Percentiles rank a stretch among this genome's conserved stretches.
Conservation (phyloP, 2,888 invertebrate genomes). For the Xestia sexstrigata region DNA sequence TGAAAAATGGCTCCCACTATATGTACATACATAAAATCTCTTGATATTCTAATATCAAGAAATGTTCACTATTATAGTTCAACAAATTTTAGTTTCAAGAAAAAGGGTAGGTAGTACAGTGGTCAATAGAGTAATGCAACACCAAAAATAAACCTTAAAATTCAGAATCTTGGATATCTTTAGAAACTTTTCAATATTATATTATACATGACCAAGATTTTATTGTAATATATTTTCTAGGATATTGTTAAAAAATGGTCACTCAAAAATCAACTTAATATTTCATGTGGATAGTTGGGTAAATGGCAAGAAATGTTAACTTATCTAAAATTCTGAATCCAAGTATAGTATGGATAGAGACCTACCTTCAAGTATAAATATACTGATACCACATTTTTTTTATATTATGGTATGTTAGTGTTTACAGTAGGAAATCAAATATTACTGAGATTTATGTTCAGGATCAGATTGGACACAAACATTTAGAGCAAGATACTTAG, state of each 20-base stretch:
- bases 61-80: neutral
- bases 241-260: neutral
- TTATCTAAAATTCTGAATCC: conserved; percentile 40
- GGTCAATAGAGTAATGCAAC: conserved; percentile 1
- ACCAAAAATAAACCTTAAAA: conserved; percentile 2
- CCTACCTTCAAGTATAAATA: conserved; percentile 22
- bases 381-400: neutral
- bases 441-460: conserved; percentile 17
- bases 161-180: conserved; percentile 32
- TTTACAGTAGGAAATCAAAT: conserved; percentile 27
- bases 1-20: neutral
- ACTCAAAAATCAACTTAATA: neutral
- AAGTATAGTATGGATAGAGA: conserved; percentile 57
- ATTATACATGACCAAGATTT: neutral
- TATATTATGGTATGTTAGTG: conserved; percentile 5
- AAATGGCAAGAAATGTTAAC: neutral
- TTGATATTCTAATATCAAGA: neutral
- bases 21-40: neutral
- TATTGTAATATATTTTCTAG: no score
- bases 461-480: conserved; percentile 4
- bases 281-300: neutral
- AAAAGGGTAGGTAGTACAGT: conserved; percentile 7
- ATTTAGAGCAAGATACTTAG: neutral
- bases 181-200: neutral
- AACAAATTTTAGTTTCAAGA: neutral